These are phyloP conservation scores for Halictus ligatus DNA, from an alignment of 2,888 invertebrate species.

Conservation along the genomic window DNA sequence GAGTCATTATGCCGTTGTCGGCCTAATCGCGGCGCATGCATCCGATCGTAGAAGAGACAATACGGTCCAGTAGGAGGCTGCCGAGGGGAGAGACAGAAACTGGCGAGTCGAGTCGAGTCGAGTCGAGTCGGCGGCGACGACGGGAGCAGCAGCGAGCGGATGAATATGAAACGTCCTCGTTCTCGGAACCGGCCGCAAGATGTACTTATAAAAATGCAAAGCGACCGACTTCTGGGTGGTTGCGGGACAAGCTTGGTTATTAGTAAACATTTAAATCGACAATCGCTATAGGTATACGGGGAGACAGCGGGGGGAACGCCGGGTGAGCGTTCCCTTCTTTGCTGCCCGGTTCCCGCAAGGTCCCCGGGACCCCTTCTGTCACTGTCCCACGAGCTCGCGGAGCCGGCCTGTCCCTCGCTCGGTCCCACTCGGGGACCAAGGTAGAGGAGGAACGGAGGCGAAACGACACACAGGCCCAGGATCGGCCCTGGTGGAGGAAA, in stretches of 20 bases:
- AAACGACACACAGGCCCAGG: slow-evolving; percentile 47
- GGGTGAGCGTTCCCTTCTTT: slow-evolving; percentile 42
- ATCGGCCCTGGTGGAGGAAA: slow-evolving; percentile 78
- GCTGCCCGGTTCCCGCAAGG: slow-evolving; percentile 9
- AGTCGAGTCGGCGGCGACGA: slow-evolving; percentile 38
- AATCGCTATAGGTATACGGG: slow-evolving; percentile 78
- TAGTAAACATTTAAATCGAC: slow-evolving; percentile 85
- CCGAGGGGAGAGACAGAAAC: slow-evolving; percentile 3
- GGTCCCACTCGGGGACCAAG: slow-evolving; percentile 32
- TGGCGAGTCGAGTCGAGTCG: slow-evolving; percentile 39
- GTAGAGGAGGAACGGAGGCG: slow-evolving; percentile 23
- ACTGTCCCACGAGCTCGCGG: slow-evolving; percentile 49
- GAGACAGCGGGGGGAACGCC: slow-evolving; percentile 68
- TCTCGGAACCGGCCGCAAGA: slow-evolving; percentile 76
- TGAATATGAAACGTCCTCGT: slow-evolving; percentile 82
- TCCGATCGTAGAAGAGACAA: slow-evolving; percentile 61
- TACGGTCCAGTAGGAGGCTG: slow-evolving; percentile 34
- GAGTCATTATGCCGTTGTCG: slow-evolving; percentile 56
- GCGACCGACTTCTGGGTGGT: slow-evolving; percentile 83
- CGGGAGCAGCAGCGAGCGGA: slow-evolving; percentile 59
- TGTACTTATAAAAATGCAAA: slow-evolving; percentile 84
- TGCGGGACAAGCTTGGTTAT: slow-evolving; percentile 84
- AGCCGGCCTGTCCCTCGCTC: slow-evolving; percentile 39
- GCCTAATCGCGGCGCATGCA: slow-evolving; percentile 62
- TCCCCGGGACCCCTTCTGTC: slow-evolving; percentile 41